Conservation (phyloP, 2,113 vertebrate species). For the Brachyhypopomus occidentalis region DNA sequence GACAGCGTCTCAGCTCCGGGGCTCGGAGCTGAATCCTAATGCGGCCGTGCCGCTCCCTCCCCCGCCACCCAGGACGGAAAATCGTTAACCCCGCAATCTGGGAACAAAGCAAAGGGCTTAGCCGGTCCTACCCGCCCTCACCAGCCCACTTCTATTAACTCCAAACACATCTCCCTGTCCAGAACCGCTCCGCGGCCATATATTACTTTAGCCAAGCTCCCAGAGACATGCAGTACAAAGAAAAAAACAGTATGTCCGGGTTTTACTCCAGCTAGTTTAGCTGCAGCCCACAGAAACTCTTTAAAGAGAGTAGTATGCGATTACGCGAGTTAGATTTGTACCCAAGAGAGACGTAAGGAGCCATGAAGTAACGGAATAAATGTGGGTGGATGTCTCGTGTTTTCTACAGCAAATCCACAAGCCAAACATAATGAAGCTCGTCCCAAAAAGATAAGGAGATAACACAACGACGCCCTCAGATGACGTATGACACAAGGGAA, state of each 20-base stretch:
- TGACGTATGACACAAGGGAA: background rate
- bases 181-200: background rate
- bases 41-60: conserved; percentile 59
- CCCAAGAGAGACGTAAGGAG: background rate
- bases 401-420: background rate
- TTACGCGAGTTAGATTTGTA: conserved; percentile 9
- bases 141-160: conserved; percentile 55
- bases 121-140: conserved; percentile 52
- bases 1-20: conserved; percentile 80
- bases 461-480: conserved; percentile 5
- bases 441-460: background rate
- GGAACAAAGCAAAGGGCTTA: conserved; percentile 64
- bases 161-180: conserved; percentile 34
- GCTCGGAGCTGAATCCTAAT: conserved; percentile 88
- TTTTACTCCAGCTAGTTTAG: background rate
- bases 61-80: conserved; percentile 74
- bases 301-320: background rate
- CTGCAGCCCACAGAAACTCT: background rate
- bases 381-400: background rate
- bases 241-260: background rate
- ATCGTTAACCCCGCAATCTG: conserved; percentile 71
- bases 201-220: conserved; percentile 32
- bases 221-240: conserved; percentile 23
- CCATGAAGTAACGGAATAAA: background rate
- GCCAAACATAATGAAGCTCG: background rate